Evolutionary conservation across 2,797 vertebrate genomes (phyloP), one percentile per base, ranked within the genome.

Genomic region (Podarcis lilfordi): DNA sequence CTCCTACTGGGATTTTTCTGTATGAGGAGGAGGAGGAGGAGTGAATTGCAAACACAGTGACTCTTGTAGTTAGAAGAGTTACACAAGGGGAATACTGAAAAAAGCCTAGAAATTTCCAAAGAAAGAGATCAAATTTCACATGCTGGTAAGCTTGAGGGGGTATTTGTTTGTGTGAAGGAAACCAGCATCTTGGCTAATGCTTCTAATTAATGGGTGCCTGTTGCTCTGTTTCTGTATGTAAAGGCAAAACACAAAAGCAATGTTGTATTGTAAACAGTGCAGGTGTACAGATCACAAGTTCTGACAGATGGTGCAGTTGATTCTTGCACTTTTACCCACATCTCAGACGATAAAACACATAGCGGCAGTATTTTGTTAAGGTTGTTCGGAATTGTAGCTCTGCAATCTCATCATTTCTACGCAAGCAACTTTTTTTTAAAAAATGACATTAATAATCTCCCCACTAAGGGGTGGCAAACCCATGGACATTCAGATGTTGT

Each of bases 1-100:
- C n/a, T 93, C 92, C 85, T 35, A 59, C 86, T 88, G 89, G 84
- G 89, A 93, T 79, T 21, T 75, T 8, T 59, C 61, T 85, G 29
- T 74, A 88, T n/a, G 43, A 83, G 61, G 17, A 76, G 32, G 25
- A 76, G 32, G 25, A 76, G 32, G 72, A 43, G 61, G 76, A 79
- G 37, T 74, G 68, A 86, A 91, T 88, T 90, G 88, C 82, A 75
- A 86, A 50, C 76, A 85, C 55, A 59, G 37, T n/a, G 15, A 77
- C 74, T 89, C 64, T 75, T 86, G 82, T 40, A 66, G 29, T 69
- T 74, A 76, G 80, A 61, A 88, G 84, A 23, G 64, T 35, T 69
- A 88, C n/a, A 87, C 66, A 77, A 75, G 45, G 69, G 35, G 37
- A 37, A 80, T 5, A 40, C n/a, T 74, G 76, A 84, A 90, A 55